phyloP scores from a whole-genome alignment of 1,140 invertebrate genomes.

The Drosophila pectinifera region DNA sequence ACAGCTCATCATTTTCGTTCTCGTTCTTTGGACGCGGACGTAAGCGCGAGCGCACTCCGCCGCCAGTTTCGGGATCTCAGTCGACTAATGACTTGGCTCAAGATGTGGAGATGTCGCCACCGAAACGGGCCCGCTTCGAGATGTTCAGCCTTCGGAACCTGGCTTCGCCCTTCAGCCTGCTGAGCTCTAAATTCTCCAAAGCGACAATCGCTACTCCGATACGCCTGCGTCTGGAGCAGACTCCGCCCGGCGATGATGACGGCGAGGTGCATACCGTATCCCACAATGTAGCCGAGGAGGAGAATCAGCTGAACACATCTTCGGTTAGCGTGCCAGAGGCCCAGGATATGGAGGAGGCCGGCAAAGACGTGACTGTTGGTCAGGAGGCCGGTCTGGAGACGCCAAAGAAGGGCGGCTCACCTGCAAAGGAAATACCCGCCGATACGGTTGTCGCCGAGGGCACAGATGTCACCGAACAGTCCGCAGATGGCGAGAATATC shows the following conservation, averaged over 20 bases:
- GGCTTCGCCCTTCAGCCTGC: slow-evolving; percentile 71
- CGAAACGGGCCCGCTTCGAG: slow-evolving; percentile 77
- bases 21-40: slow-evolving; percentile 72
- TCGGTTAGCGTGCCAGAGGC: slow-evolving; percentile 29
- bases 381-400: slow-evolving; percentile 63
- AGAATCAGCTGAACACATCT: slow-evolving; percentile 45
- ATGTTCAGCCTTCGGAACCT: slow-evolving; percentile 64
- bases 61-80: slow-evolving; percentile 55
- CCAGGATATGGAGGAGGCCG: slow-evolving; percentile 46
- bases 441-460: slow-evolving; percentile 20
- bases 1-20: slow-evolving; percentile 77
- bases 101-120: slow-evolving; percentile 75
- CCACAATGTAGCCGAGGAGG: slow-evolving; percentile 64
- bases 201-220: slow-evolving; percentile 61
- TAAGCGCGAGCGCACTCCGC: slow-evolving; percentile 76
- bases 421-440: slow-evolving; percentile 17
- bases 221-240: slow-evolving; percentile 45
- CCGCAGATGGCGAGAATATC: slow-evolving; percentile 36
- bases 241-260: slow-evolving; percentile 53
- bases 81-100: slow-evolving; percentile 68
- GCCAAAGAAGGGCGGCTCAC: slow-evolving; percentile 51
- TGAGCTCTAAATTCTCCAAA: slow-evolving; percentile 73
- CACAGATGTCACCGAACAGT: slow-evolving; percentile 3
- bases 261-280: slow-evolving; percentile 75
- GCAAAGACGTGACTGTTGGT: slow-evolving; percentile 53